phyloP scores from a whole-genome alignment of 2,888 invertebrate genomes.

The Xanthia togata region DNA sequence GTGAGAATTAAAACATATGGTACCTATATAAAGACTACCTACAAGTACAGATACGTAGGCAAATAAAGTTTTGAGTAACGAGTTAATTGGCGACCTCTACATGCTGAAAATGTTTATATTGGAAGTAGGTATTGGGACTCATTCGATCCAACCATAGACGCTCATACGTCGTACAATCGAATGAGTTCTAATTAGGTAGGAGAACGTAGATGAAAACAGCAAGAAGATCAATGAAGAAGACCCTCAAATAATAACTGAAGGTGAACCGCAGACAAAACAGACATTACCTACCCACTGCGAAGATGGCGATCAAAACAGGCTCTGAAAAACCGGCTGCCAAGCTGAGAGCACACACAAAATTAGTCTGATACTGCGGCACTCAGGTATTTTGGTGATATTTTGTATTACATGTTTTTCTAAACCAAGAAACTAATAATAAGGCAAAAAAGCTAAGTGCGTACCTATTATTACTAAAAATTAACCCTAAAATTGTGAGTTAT shows the following conservation, averaged over 20 bases:
- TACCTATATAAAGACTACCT: background rate
- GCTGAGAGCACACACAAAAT: constrained; percentile 29
- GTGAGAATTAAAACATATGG: constrained; percentile 42
- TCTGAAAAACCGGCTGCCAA: constrained; percentile 63
- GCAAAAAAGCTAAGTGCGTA: background rate
- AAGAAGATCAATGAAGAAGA: background rate
- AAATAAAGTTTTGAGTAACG: constrained; percentile 4
- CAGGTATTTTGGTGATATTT: constrained; percentile 1
- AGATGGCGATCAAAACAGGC: constrained; percentile 56
- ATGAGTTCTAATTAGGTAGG: background rate
- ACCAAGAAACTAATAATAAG: background rate
- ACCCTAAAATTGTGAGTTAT: background rate
- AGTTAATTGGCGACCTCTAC: background rate
- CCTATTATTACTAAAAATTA: too few relatives aligned
- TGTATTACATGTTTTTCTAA: background rate
- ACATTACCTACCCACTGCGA: constrained; percentile 13
- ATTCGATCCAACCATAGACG: too few relatives aligned
- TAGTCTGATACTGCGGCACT: background rate
- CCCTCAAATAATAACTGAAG: constrained; percentile 33
- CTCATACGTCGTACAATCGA: background rate
- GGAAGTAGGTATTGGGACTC: too few relatives aligned
- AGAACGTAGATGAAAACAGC: background rate
- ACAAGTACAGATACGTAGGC: background rate
- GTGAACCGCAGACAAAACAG: constrained; percentile 30
- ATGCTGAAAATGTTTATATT: background rate